These are phyloP conservation scores for Ferdinandea cuprea DNA, from an alignment of 2,888 invertebrate genomes.

Conservation along the genomic window DNA sequence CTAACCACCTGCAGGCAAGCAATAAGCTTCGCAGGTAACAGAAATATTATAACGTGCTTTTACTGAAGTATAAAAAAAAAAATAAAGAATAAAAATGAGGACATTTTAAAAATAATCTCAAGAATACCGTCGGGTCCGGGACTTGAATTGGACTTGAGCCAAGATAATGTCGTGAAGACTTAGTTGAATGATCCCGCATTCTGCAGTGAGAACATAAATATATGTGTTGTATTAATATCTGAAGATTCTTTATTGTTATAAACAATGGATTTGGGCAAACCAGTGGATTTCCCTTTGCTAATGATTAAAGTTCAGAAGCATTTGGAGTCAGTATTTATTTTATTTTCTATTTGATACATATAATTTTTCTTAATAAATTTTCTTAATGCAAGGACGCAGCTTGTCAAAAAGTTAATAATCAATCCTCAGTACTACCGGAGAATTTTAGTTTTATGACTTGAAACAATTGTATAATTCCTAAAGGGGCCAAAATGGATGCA, in stretches of 20 bases:
- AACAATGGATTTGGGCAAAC: conserved; percentile 8
- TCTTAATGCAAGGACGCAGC: background rate
- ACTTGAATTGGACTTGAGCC: background rate
- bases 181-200: background rate
- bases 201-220: background rate
- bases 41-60: no score
- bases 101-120: background rate
- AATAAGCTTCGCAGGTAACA: no score
- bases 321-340: conserved; percentile 16
- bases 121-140: background rate
- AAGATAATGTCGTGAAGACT: background rate
- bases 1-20: no score
- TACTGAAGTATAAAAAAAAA: no score
- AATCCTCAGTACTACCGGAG: background rate
- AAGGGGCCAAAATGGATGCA: background rate
- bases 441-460: conserved; percentile 1
- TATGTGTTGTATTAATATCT: conserved; percentile 9
- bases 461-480: background rate
- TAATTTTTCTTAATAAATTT: conserved; percentile 2
- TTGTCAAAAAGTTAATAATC: background rate
- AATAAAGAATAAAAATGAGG: no score
- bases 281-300: conserved; percentile 9
- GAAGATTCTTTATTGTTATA: conserved; percentile 1
- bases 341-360: conserved; percentile 5
- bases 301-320: conserved; percentile 12